Evolutionary conservation across 2,113 vertebrate species (phyloP), one percentile per base, ranked within the genome.

Genomic region (Cephalopholis sonnerati): DNA sequence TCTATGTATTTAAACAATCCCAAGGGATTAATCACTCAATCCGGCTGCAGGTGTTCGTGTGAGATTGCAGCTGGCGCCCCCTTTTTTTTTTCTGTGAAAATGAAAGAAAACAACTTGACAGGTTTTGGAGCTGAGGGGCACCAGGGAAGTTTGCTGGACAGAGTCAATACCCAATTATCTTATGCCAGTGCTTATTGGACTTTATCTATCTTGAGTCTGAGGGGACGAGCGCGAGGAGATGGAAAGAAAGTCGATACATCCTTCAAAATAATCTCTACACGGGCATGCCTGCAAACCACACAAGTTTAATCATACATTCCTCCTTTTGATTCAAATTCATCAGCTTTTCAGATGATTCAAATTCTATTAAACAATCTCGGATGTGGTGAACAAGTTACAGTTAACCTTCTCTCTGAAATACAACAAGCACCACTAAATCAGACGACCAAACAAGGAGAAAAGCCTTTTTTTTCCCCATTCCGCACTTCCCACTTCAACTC

Each of bases 121-220:
- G 63, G 66, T 77, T 85, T 81, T 32, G 20, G 15, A 77, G 76
- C 68, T 39, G 61, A 86, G 29, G 24, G 44, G 50, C 7, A 50
- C 4, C 51, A 2, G 59, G 57, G 66, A 87, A 61, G 73, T 77
- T 79, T 75, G 32, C 53, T 29, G 32, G 65, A 86, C 79, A 50
- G 20, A 82, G 90, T 92, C 85, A 62, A 90, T 92, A 91, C 36
- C 71, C 78, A 91, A 89, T 94, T 92, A 87, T 82, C 76, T 79
- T 70, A 79, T 74, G 78, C 54, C 55, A 24, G 59, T 32, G 51
- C 75, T 75, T 79, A 79, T 70, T 81, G 71, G 16, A 62, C 64
- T 24, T 84, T 44, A 84, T 87, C 54, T 73, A 55, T 63, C 63
- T 64, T 24, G 32, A 66, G 70, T 24, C 39, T 5, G 20, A 36